Percentiles rank a stretch among this genome's conserved stretches.
Evolutionary conservation across 1,140 invertebrate species (phyloP).

Genomic region (Papilio machaon): DNA sequence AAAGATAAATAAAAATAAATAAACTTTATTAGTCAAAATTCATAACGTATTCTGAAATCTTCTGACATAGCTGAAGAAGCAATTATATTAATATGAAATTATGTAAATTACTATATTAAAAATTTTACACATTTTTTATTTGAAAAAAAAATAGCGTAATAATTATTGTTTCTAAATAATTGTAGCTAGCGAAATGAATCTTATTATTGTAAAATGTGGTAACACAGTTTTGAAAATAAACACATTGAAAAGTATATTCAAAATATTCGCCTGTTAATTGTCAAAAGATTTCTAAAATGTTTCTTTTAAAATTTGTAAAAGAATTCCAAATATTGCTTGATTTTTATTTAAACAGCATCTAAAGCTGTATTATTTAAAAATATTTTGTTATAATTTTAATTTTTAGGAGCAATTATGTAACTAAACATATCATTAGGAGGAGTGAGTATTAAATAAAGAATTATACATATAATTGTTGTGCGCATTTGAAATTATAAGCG

Average conservation of each 20-base stretch:
- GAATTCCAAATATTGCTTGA: background rate
- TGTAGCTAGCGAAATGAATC: background rate
- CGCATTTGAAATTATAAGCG: slow-evolving; percentile 38
- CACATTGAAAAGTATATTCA: background rate
- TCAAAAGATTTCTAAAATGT: background rate
- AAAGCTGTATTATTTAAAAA: background rate
- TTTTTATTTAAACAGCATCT: background rate
- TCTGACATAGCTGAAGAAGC: background rate
- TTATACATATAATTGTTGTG: slow-evolving; percentile 55
- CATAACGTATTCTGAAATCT: slow-evolving; percentile 25
- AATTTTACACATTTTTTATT: too few species aligned
- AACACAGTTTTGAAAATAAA: background rate
- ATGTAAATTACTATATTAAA: background rate
- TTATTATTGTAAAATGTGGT: background rate
- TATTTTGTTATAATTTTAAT: slow-evolving; percentile 34
- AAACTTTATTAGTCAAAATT: slow-evolving; percentile 17
- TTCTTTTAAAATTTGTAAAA: background rate
- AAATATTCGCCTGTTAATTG: background rate
- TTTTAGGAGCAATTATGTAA: slow-evolving; percentile 65
- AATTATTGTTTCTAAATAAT: background rate
- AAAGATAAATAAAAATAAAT: background rate
- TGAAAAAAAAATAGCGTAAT: background rate
- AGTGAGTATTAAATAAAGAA: slow-evolving; percentile 51
- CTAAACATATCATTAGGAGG: slow-evolving; percentile 74
- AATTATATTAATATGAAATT: slow-evolving; percentile 15